A percentile compares a stretch with the other conserved stretches of the same genome.
Conservation (phyloP, 2,797 vertebrate species). For the Cichlasoma orientale region DNA sequence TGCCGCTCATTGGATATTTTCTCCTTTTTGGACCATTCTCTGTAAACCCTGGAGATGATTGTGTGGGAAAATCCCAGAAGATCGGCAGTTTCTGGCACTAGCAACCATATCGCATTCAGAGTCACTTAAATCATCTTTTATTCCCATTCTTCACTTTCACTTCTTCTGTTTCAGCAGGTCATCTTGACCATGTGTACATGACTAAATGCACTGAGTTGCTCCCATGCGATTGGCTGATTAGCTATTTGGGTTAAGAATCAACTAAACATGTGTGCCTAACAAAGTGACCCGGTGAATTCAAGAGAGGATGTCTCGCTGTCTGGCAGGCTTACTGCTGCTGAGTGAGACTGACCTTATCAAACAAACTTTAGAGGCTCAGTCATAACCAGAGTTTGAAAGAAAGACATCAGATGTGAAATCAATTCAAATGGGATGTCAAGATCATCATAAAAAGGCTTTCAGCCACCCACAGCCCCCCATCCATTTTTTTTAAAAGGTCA, state of each 20-base stretch:
- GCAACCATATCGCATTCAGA: background rate
- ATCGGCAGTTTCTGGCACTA: background rate
- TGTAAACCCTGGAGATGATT: background rate
- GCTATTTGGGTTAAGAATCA: background rate
- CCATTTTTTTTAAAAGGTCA: background rate
- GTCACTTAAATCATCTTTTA: no score
- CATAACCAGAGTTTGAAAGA: background rate
- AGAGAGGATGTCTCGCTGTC: background rate
- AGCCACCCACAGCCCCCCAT: no score
- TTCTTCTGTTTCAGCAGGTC: background rate
- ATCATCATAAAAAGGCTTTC: conserved; percentile 1
- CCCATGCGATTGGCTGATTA: no score
- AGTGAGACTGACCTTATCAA: background rate
- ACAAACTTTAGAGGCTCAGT: background rate
- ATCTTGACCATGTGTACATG: background rate
- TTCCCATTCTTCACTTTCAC: background rate
- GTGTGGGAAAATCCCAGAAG: background rate
- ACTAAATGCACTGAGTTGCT: background rate
- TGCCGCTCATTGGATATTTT: background rate
- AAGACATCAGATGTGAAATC: conserved; percentile 22
- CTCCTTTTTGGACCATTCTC: background rate
- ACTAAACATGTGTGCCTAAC: background rate
- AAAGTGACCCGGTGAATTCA: background rate
- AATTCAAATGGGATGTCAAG: conserved; percentile 1
- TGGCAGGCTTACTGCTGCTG: conserved; percentile 6